A percentile compares a stretch with the other conserved stretches of the same genome.
phyloP scores from a whole-genome alignment of 2,113 vertebrate species.

The Piprites chloris region DNA sequence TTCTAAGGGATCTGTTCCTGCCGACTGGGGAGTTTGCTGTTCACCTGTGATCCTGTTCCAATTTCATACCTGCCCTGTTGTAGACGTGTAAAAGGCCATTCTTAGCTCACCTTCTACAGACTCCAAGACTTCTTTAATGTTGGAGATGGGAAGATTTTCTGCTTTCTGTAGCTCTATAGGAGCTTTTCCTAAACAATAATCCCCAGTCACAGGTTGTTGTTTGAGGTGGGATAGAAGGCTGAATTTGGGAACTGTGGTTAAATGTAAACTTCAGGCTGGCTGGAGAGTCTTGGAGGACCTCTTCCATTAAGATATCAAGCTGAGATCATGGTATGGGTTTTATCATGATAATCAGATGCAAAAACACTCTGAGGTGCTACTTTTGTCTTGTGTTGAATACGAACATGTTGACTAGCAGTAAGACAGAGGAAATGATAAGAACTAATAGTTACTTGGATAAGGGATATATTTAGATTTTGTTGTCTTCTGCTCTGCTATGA shows the following conservation, averaged over 20 bases:
- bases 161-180: background rate
- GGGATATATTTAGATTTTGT: background rate
- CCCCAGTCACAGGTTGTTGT: too few relatives aligned
- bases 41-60: background rate
- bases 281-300: background rate
- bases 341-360: background rate
- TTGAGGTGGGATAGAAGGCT: background rate
- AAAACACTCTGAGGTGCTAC: background rate
- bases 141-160: background rate
- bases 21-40: background rate
- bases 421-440: background rate
- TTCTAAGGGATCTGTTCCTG: background rate
- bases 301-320: background rate
- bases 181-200: background rate
- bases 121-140: background rate
- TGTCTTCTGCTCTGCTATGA: background rate
- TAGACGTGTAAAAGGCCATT: background rate
- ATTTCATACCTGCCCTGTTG: background rate
- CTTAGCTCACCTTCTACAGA: background rate
- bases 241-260: background rate
- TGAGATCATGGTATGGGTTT: background rate
- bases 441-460: background rate
- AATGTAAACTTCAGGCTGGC: background rate
- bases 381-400: background rate
- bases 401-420: background rate